A percentile compares a stretch with the other conserved stretches of the same genome.
phyloP scores from a whole-genome alignment of 2,888 invertebrate genomes.

The Allacma fusca region DNA sequence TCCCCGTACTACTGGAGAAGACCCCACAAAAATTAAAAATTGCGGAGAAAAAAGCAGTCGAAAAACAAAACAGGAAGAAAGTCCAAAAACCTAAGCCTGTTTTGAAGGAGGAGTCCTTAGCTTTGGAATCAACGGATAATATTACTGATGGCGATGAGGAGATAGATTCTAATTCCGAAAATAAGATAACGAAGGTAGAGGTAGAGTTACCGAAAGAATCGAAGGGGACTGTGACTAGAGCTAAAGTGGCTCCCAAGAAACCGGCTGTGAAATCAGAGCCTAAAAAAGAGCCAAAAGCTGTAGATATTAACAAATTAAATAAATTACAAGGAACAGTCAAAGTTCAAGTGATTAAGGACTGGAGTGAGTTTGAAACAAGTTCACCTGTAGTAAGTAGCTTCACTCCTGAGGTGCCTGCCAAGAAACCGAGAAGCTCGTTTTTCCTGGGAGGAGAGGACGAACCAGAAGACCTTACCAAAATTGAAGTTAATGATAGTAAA shows the following conservation, averaged over 20 bases:
- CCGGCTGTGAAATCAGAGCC: not conserved
- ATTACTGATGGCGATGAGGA: constrained; percentile 17
- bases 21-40: constrained; percentile 47
- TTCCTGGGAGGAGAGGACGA: constrained; percentile 59
- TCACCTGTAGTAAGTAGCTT: not conserved
- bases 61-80: constrained; percentile 36
- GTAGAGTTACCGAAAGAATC: not conserved
- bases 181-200: not conserved
- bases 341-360: constrained; percentile 55
- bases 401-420: constrained; percentile 6
- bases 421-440: constrained; percentile 56
- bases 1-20: constrained; percentile 57
- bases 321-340: constrained; percentile 57
- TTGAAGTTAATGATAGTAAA: no score
- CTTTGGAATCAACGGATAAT: not conserved
- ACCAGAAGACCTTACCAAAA: not conserved
- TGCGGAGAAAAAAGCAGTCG: constrained; percentile 43
- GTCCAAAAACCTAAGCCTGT: not conserved
- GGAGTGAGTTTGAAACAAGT: constrained; percentile 52
- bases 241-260: no score
- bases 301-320: constrained; percentile 22
- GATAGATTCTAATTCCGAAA: constrained; percentile 4
- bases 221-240: no score
- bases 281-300: no score
- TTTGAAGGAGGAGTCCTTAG: not conserved